These are phyloP conservation scores for Sinotaia quadrata DNA, from an alignment of 2,888 invertebrate species.

Conservation along the genomic window DNA sequence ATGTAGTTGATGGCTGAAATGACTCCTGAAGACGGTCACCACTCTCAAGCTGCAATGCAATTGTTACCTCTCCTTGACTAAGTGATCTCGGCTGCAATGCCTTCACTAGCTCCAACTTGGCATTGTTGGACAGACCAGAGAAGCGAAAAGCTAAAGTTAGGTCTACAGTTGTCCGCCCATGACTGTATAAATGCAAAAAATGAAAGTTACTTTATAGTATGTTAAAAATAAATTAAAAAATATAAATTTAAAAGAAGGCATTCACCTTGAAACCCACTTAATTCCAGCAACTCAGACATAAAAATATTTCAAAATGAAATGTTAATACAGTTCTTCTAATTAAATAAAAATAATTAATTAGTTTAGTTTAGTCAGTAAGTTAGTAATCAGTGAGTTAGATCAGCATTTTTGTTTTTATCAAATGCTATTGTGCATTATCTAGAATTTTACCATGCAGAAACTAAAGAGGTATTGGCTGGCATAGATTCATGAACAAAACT, in stretches of 20 bases:
- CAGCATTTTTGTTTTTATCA: too few species aligned
- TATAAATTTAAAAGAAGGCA: background rate
- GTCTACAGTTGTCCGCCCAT: conserved; percentile 86
- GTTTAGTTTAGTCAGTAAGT: too few species aligned
- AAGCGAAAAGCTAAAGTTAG: conserved; percentile 85
- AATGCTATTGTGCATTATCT: too few species aligned
- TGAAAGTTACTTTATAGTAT: background rate
- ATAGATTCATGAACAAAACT: too few species aligned
- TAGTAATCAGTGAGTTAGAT: too few species aligned
- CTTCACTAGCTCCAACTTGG: conserved; percentile 86
- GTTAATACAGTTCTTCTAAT: too few species aligned
- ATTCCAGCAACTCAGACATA: background rate
- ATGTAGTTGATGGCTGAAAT: conserved; percentile 76
- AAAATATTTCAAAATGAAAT: too few species aligned
- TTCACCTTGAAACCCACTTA: background rate
- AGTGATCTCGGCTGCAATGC: conserved; percentile 77
- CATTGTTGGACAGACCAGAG: conserved; percentile 91
- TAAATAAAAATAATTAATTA: too few species aligned
- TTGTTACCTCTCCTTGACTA: conserved; percentile 77
- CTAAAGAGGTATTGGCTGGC: too few species aligned
- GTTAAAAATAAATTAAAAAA: background rate
- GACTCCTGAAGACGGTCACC: conserved; percentile 78
- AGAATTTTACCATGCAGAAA: too few species aligned
- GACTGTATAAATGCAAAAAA: conserved; percentile 72
- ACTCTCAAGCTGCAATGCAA: conserved; percentile 85